phyloP scores from a whole-genome alignment of 1,140 invertebrate genomes.

The Acyrthosiphon pisum region DNA sequence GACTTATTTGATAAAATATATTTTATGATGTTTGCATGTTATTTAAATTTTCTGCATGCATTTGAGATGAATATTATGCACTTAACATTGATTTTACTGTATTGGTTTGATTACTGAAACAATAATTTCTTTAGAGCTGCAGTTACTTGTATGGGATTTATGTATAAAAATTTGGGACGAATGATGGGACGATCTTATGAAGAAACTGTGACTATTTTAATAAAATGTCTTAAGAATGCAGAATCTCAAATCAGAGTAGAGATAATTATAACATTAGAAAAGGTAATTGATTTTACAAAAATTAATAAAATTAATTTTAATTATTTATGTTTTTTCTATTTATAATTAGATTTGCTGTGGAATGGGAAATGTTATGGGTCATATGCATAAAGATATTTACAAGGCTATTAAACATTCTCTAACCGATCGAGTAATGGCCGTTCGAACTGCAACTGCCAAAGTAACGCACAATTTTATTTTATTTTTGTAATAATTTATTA shows the following conservation, averaged over 20 bases:
- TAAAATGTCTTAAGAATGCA: slow-evolving; percentile 90
- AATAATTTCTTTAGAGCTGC: slow-evolving; percentile 77
- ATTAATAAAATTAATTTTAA: slow-evolving; percentile 17
- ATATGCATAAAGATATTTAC: slow-evolving; percentile 91
- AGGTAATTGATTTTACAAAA: slow-evolving; percentile 67
- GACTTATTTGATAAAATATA: no score
- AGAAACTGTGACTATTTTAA: slow-evolving; percentile 92
- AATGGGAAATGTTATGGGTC: slow-evolving; percentile 85
- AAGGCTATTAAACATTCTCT: slow-evolving; percentile 85
- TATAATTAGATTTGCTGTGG: slow-evolving; percentile 74
- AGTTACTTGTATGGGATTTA: slow-evolving; percentile 93
- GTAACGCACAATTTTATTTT: slow-evolving; percentile 63
- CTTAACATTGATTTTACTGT: neutral
- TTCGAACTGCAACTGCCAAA: slow-evolving; percentile 85
- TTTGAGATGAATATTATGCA: neutral
- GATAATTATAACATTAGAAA: slow-evolving; percentile 95
- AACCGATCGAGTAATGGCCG: slow-evolving; percentile 89
- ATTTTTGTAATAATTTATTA: neutral
- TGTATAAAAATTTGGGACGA: slow-evolving; percentile 96
- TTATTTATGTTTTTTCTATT: slow-evolving; percentile 45
- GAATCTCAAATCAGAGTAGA: slow-evolving; percentile 96
- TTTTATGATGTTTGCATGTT: no score
- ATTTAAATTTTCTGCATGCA: no score
- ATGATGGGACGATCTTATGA: slow-evolving; percentile 99
- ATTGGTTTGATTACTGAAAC: slow-evolving; percentile 22